A percentile compares a stretch with the other conserved stretches of the same genome.
Evolutionary conservation across 2,113 vertebrate genomes (phyloP).

Genomic region (Cyanoliseus patagonus): DNA sequence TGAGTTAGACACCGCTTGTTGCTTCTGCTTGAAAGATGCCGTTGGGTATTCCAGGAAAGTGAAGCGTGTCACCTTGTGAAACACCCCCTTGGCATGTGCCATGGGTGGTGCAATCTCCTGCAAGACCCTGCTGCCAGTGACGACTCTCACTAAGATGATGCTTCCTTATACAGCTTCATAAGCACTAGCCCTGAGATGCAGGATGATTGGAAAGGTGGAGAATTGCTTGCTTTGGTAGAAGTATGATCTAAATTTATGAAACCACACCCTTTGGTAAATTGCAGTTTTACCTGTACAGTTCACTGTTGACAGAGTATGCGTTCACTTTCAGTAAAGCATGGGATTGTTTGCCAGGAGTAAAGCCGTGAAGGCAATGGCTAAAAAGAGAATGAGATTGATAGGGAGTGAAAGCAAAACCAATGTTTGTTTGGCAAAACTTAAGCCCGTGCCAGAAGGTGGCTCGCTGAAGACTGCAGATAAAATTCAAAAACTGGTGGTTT

Average conservation of each 20-base stretch:
- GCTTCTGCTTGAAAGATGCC: neutral
- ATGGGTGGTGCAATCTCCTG: neutral
- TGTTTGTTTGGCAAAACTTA: neutral
- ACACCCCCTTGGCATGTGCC: neutral
- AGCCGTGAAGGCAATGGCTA: neutral
- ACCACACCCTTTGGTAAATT: neutral
- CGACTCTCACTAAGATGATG: accelerated
- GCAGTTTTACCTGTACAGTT: neutral
- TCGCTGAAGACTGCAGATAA: neutral
- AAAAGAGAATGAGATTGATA: neutral
- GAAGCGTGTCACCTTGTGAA: neutral
- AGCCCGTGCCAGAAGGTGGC: neutral
- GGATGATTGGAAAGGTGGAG: neutral
- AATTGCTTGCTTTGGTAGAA: neutral
- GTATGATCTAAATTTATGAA: neutral
- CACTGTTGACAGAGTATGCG: neutral
- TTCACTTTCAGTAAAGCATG: neutral
- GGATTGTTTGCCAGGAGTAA: neutral
- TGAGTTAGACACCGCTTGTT: neutral
- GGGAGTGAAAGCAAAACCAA: neutral
- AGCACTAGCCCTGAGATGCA: neutral
- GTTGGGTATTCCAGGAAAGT: neutral
- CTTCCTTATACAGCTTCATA: neutral
- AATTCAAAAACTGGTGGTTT: neutral
- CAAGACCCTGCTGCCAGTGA: neutral